Base-by-base conservation (phyloP, 2,113 vertebrate species). In the Prinia subflava region DNA sequence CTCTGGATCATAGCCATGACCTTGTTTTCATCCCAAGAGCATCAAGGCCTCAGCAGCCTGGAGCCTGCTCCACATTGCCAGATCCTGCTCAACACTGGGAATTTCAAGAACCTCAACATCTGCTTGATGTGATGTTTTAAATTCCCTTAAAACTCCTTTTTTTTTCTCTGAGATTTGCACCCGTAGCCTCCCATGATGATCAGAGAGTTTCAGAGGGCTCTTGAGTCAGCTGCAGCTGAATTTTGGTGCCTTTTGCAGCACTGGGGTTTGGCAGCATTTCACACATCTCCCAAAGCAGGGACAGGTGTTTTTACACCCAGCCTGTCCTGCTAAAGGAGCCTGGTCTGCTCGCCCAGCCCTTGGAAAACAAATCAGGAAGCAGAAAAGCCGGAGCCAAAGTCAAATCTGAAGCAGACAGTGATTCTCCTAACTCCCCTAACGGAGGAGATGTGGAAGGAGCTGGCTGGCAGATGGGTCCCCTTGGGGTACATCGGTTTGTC, bases 381-480 rank as follows among this genome's bases (percentile, higher is more conserved):
- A 2, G 65, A 71, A 65, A 33, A 59, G 8, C 16, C 1, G 0
- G 33, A 15, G 5, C 46, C n/a, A 5, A 68, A 39, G 56, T 3
- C 23, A 55, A 92, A 81, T 37, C 28, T 2, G 7, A 39, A 65
- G 89, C 47, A 79, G 81, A 30, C 39, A 81, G 68, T 1, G 42
- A 27, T 41, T 93, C 88, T 93, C 94, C 86, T 7, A 9, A 73
- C 18, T 56, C 5, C 9, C 85, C 57, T 7, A 30, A 28, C 0
- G 3, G 88, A 92, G n/a, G 15, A 77, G 96, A 90, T 14, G 35
- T 9, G 53, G 87, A 96, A 62, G 35, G 91, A 96, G 86, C 37
- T 89, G 87, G 81, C 86, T 75, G 92, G 95, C 97, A 98, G 97
- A 96, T 86, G 97, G 93, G 69, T 15, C 84, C 95, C 97, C 96